Evolutionary conservation across 2,113 vertebrate genomes (phyloP).

Genomic region (Mobula hypostoma): DNA sequence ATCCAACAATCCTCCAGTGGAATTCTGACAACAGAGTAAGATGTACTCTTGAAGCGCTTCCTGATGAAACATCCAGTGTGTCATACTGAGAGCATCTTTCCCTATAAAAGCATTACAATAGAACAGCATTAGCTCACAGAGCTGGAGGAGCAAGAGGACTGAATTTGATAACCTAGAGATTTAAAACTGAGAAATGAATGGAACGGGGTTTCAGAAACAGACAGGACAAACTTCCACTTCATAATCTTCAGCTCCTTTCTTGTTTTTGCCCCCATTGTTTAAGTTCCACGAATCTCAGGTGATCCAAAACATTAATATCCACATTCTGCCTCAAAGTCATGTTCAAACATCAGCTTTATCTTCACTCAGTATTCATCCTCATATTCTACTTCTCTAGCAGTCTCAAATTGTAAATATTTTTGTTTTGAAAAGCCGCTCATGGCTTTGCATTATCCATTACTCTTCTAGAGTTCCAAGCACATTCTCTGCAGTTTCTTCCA

Average conservation of each 20-base stretch:
- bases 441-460: too few species aligned
- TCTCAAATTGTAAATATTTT: too few species aligned
- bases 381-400: too few species aligned
- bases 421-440: too few species aligned
- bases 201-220: too few species aligned
- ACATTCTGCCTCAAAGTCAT: too few species aligned
- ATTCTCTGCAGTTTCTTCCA: background rate
- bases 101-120: conserved; percentile 54
- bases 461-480: background rate
- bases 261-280: too few species aligned
- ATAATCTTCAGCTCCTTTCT: background rate
- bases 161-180: background rate
- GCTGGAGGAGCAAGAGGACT: background rate
- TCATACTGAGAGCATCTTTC: conserved; percentile 71
- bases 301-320: too few species aligned
- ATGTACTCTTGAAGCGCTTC: conserved; percentile 92
- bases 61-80: conserved; percentile 91
- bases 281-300: too few species aligned
- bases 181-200: background rate
- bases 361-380: too few species aligned
- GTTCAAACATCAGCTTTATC: too few species aligned
- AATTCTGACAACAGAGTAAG: conserved; percentile 92
- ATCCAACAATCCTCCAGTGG: conserved; percentile 80
- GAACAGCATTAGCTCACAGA: conserved; percentile 1
- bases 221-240: background rate